phyloP scores from a whole-genome alignment of 1,140 invertebrate species.

The Diabrotica virgifera region DNA sequence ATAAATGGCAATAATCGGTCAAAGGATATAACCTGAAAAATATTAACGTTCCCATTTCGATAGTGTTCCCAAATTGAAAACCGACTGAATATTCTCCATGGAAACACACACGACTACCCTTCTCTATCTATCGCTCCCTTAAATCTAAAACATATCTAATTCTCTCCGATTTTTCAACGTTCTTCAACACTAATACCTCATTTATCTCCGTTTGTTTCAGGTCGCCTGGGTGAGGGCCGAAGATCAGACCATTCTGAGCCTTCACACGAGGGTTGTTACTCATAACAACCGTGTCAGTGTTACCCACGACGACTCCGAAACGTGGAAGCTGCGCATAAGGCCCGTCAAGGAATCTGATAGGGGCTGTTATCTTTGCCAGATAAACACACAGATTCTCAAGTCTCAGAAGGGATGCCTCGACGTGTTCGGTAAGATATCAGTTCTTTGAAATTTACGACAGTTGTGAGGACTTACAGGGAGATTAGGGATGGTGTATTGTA shows the following conservation, averaged over 20 bases:
- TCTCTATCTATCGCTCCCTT: too few relatives aligned
- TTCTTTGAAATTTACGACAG: not conserved
- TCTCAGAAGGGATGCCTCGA: conserved; percentile 67
- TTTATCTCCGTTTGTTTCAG: conserved; percentile 36
- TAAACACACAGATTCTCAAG: conserved; percentile 70
- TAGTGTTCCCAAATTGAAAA: too few relatives aligned
- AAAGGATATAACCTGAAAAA: too few relatives aligned
- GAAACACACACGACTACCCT: too few relatives aligned
- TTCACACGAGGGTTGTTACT: conserved; percentile 60
- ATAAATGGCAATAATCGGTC: too few relatives aligned
- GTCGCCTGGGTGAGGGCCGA: conserved; percentile 58
- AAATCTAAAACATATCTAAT: conserved; percentile 17
- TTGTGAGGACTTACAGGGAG: not conserved
- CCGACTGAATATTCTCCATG: too few relatives aligned
- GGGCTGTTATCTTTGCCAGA: conserved; percentile 67
- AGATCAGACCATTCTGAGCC: conserved; percentile 59
- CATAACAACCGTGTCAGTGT: conserved; percentile 56
- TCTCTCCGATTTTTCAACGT: conserved; percentile 15
- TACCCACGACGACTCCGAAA: conserved; percentile 54
- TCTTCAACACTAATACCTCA: conserved; percentile 10
- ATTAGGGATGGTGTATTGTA: too few relatives aligned
- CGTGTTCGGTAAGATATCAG: conserved; percentile 61
- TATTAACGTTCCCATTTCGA: too few relatives aligned
- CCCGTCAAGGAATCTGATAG: conserved; percentile 61
- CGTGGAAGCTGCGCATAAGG: conserved; percentile 64